Evolutionary conservation across 2,113 vertebrate species (phyloP), one percentile per base, ranked within the genome.

Genomic region (Amazona vittata): DNA sequence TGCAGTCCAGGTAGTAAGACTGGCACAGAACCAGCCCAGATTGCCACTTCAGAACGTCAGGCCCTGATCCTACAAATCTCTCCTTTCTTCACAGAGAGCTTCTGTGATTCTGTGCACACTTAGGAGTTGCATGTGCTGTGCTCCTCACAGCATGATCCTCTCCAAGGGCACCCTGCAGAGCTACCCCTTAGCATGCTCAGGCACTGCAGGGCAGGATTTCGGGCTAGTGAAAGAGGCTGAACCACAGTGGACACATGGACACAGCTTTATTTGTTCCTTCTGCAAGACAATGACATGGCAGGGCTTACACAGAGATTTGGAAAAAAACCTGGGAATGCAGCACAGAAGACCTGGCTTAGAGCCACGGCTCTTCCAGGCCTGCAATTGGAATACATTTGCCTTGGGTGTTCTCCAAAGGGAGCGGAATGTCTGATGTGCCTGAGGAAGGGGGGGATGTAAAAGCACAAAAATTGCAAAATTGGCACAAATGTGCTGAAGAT

Each of bases 261-360:
- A 83, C 76, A 83, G 84, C 83, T 90, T 86, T 84, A 89, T 92
- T 86, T 89, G 62, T 35, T 81, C 14, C 69, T 63, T 60, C 77
- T 81, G 73, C 83, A 93, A 93, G 89, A 89, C 73, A 95, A 91
- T 92, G 67, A 75, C 60, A 69, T 93, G 77, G 92, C 90, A 81
- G 69, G 76, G 41, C 75, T 79, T 9, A 28, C 20, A 41, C n/a
- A 73, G 52, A 95, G 39, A 68, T 84, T 44, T 81, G 77, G 80
- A 37, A 92, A 80, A 82, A 85, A 43, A 37, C 0, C 6, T 89
- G 69, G 80, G 73, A 95, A 93, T 78, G 73, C 79, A 84, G 2
- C 52, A 52, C 83, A 90, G 76, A 92, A 94, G 12, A 43, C 29
- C 64, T 96, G 94, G 94, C 86, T 95, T 57, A 14, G 19, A 84